Evolutionary conservation across 23 tunicate species (phyloP).

Genomic region (Ciona savignyi): DNA sequence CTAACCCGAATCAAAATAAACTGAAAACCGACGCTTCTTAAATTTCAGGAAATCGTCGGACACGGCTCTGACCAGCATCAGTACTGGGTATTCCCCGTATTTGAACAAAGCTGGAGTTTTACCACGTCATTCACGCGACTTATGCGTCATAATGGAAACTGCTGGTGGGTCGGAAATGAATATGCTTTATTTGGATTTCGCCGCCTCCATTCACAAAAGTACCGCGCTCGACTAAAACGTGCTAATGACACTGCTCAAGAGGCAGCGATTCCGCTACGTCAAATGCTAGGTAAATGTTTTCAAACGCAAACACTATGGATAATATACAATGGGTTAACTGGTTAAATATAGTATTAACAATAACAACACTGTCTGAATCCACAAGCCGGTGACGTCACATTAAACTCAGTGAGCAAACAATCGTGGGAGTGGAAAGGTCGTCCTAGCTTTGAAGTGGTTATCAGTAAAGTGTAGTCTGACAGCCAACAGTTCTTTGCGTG

Average conservation of each 20-base stretch:
- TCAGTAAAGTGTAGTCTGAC: background rate
- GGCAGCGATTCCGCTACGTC: no score
- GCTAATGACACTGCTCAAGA: no score
- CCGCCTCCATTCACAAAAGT: background rate
- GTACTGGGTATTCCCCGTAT: background rate
- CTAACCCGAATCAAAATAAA: slow-evolving; percentile 1
- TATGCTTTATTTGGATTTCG: background rate
- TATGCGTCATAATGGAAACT: background rate
- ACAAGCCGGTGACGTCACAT: background rate
- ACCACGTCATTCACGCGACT: background rate
- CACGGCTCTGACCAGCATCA: background rate
- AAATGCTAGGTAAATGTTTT: no score
- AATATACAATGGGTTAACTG: no score
- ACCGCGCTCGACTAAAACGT: background rate
- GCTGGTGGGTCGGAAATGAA: background rate
- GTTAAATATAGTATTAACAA: no score
- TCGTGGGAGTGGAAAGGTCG: background rate
- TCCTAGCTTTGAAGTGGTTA: background rate
- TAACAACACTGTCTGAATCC: background rate
- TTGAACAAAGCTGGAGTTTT: background rate
- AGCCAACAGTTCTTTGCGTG: background rate
- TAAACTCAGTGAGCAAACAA: background rate
- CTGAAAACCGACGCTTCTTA: background rate
- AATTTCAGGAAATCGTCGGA: background rate
- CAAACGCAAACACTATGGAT: no score